Evolutionary conservation across 35 echinoderm and acorn worm genomes (phyloP).

Genomic region (Patiria miniata): DNA sequence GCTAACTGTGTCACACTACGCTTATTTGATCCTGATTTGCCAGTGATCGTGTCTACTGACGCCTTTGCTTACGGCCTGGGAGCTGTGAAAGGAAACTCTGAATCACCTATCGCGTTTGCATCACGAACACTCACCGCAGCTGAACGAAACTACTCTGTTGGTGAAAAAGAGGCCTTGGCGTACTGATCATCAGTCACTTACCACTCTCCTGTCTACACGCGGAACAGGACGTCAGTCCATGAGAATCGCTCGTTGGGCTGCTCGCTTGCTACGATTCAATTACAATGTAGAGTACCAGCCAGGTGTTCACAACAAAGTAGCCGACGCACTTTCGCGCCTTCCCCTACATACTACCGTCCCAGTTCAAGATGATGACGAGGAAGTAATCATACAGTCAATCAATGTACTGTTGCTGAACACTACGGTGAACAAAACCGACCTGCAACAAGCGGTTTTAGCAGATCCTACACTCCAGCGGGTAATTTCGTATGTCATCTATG

Average conservation of each 20-base stretch:
- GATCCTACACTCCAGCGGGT: slow-evolving; percentile 52
- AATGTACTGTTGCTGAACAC: slow-evolving; percentile 17
- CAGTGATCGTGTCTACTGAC: slow-evolving; percentile 44
- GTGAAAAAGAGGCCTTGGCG: slow-evolving; percentile 60
- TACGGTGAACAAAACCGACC: slow-evolving; percentile 6
- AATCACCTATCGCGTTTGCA: slow-evolving; percentile 67
- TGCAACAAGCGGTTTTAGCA: slow-evolving; percentile 30
- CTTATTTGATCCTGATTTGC: slow-evolving; percentile 44
- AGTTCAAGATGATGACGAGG: slow-evolving; percentile 36
- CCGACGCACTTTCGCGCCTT: slow-evolving; percentile 47
- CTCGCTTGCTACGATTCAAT: slow-evolving; percentile 41
- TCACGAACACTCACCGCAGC: slow-evolving; percentile 53
- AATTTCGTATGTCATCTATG: slow-evolving; percentile 12
- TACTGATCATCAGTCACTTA: slow-evolving; percentile 71
- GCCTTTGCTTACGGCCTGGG: slow-evolving; percentile 43
- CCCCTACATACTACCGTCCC: background rate
- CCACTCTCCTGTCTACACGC: slow-evolving; percentile 43
- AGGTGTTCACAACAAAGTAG: slow-evolving; percentile 26
- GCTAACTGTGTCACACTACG: slow-evolving; percentile 28
- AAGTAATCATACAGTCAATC: slow-evolving; percentile 43
- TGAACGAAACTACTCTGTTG: slow-evolving; percentile 48
- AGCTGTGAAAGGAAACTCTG: slow-evolving; percentile 48
- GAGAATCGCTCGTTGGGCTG: slow-evolving; percentile 58
- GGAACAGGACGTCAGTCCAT: slow-evolving; percentile 65
- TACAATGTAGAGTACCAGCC: slow-evolving; percentile 46